Evolutionary conservation across 1,140 invertebrate species (phyloP).

Genomic region (Neodiprion virginianus): DNA sequence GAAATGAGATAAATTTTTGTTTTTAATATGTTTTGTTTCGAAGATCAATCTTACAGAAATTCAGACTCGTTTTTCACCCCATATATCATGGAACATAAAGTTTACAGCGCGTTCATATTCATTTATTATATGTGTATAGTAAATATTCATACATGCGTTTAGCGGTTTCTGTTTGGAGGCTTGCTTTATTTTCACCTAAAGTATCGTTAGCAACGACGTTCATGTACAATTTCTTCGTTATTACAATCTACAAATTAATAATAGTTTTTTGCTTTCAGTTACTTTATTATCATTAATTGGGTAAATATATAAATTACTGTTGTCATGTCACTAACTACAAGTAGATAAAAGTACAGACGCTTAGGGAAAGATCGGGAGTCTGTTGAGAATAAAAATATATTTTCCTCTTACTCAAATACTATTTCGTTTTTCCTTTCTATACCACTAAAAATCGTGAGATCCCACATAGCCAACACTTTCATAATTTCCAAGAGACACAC

Average conservation of each 20-base stretch:
- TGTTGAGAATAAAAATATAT: neutral
- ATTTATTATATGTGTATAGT: neutral
- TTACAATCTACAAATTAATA: constrained; percentile 43
- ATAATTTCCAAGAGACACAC: constrained; percentile 27
- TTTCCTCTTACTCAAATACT: no score
- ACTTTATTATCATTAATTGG: constrained; percentile 54
- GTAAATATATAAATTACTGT: constrained; percentile 55
- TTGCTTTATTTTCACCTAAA: constrained; percentile 19
- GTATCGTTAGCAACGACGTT: constrained; percentile 7
- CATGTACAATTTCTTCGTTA: constrained; percentile 11
- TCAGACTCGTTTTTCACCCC: neutral
- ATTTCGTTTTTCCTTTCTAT: no score
- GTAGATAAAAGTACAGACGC: constrained; percentile 55
- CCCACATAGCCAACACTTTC: neutral
- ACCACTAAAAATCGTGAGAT: neutral
- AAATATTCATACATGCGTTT: constrained; percentile 9
- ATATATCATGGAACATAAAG: no score
- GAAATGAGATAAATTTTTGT: no score
- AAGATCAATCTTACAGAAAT: no score
- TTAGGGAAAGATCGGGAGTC: constrained; percentile 24
- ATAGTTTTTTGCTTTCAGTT: constrained; percentile 43
- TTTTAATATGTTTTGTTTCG: no score
- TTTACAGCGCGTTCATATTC: neutral
- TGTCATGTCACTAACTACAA: constrained; percentile 56
- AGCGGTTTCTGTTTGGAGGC: constrained; percentile 14